These are phyloP conservation scores for Campaea margaritaria DNA, from an alignment of 2,888 invertebrate species.

Conservation along the genomic window DNA sequence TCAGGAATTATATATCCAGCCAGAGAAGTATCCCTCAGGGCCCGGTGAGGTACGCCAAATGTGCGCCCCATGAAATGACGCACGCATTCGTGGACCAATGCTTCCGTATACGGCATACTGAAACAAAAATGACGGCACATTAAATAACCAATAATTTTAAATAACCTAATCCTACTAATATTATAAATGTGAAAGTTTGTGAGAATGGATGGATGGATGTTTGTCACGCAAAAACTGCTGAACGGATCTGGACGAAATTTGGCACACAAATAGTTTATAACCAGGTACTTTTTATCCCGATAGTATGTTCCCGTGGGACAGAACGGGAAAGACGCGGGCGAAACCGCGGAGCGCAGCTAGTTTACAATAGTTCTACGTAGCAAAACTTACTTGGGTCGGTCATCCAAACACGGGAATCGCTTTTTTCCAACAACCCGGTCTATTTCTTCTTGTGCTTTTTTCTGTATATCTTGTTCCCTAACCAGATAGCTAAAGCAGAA, in stretches of 20 bases:
- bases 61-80: constrained; percentile 92
- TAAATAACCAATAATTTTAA: too few species aligned
- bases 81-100: constrained; percentile 90
- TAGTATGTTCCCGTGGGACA: too few species aligned
- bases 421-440: constrained; percentile 89
- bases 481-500: constrained; percentile 91
- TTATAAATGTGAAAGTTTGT: too few species aligned
- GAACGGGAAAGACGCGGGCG: too few species aligned
- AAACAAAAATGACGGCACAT: constrained; percentile 38
- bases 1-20: constrained; percentile 91
- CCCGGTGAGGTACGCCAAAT: constrained; percentile 92
- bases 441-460: constrained; percentile 91
- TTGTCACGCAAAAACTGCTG: too few species aligned
- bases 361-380: too few species aligned
- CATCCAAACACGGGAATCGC: constrained; percentile 88
- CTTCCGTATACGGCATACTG: constrained; percentile 93
- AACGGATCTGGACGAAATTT: too few species aligned
- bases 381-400: constrained; percentile 89
- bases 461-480: constrained; percentile 89
- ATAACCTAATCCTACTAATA: too few species aligned
- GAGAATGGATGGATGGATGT: too few species aligned
- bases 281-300: too few species aligned
- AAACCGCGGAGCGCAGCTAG: too few species aligned
- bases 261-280: too few species aligned
- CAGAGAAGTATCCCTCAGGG: constrained; percentile 88